phyloP scores from a whole-genome alignment of 1,140 invertebrate genomes.

The Apis mellifera region DNA sequence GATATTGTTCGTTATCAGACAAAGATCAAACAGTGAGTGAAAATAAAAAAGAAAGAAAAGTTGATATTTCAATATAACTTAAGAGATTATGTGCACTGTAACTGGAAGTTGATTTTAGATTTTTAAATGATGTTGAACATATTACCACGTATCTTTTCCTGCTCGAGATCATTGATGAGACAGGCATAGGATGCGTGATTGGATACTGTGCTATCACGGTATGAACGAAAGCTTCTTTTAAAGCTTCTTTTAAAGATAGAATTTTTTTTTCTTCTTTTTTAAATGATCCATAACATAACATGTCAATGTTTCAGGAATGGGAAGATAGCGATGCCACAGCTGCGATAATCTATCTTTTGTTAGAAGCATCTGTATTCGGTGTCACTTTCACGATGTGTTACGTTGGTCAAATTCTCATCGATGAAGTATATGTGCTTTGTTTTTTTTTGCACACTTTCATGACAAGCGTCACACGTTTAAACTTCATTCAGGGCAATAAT shows the following conservation, averaged over 20 bases:
- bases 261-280: too few relatives aligned
- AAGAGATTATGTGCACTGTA: too few relatives aligned
- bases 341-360: not conserved
- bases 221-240: not conserved
- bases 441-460: not conserved
- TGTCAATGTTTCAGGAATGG: not conserved
- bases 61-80: too few relatives aligned
- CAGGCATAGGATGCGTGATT: not conserved
- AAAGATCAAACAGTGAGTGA: not conserved
- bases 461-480: too few relatives aligned
- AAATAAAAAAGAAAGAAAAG: too few relatives aligned
- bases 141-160: not conserved
- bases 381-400: conserved; percentile 49
- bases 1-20: not conserved
- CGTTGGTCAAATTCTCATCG: conserved; percentile 52
- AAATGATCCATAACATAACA: not conserved
- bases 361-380: not conserved
- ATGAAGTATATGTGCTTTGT: conserved; percentile 41
- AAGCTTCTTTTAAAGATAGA: too few relatives aligned
- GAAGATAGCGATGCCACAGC: not conserved
- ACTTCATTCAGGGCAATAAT: conserved; percentile 34
- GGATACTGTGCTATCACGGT: conserved; percentile 9
- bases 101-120: not conserved
- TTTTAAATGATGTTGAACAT: not conserved
- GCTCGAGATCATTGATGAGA: not conserved